phyloP scores from a whole-genome alignment of 2,797 vertebrate species.

The Synaphobranchus kaupii region DNA sequence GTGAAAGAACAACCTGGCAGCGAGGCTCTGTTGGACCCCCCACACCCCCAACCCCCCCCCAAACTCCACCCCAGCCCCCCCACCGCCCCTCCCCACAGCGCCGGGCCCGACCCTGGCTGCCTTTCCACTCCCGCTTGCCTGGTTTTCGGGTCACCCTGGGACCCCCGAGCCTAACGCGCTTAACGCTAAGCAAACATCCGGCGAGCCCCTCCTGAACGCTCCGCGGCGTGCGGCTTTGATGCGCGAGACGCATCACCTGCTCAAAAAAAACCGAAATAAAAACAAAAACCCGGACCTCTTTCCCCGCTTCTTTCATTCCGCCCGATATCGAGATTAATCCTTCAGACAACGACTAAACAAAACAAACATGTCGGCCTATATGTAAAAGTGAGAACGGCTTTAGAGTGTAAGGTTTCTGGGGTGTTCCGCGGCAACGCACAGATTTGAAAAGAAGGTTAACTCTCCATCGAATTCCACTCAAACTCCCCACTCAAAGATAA shows the following conservation, averaged over 20 bases:
- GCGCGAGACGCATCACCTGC: not conserved
- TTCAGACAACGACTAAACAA: not conserved
- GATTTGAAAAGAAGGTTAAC: not conserved
- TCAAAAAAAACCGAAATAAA: not conserved
- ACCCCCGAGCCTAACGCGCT: conserved; percentile 28
- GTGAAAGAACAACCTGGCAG: not conserved
- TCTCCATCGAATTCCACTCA: not conserved
- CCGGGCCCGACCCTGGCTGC: not conserved
- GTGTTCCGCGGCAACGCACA: not conserved
- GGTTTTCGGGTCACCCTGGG: conserved; percentile 33
- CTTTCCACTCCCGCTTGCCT: not conserved
- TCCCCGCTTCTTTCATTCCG: not conserved
- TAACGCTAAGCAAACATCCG: conserved; percentile 39
- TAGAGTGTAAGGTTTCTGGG: not conserved
- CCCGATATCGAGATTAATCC: not conserved
- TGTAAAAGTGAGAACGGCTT: not conserved
- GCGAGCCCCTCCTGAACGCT: not conserved
- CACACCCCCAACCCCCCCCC: not conserved
- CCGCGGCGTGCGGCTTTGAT: not conserved
- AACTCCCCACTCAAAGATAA: not conserved
- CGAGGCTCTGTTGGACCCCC: not conserved
- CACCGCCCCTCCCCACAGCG: not conserved
- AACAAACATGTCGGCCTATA: not conserved
- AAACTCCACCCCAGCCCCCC: too few relatives aligned
- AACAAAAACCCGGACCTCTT: not conserved